Evolutionary conservation across 2,888 invertebrate species (phyloP).

Genomic region (Spodoptera picta): DNA sequence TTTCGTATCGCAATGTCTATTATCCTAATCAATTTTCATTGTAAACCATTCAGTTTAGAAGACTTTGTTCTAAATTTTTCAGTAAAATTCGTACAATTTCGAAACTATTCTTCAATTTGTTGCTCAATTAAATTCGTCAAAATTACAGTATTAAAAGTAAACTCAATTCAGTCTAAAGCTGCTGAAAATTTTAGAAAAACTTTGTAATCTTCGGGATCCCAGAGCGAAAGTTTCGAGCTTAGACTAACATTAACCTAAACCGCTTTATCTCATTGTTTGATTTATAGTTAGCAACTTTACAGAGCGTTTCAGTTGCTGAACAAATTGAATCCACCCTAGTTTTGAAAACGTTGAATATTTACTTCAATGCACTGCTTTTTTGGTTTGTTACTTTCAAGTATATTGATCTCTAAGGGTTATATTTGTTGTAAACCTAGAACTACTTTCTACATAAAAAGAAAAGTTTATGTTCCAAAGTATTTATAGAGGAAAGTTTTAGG

Average conservation of each 20-base stretch:
- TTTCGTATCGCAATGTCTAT: conserved; percentile 6
- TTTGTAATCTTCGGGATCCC: conserved; percentile 39
- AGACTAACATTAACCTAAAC: conserved; percentile 51
- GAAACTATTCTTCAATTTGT: not conserved
- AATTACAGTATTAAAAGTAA: conserved; percentile 16
- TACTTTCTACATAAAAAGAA: conserved; percentile 12
- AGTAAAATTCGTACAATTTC: not conserved
- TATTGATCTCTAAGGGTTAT: not conserved
- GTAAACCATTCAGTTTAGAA: not conserved
- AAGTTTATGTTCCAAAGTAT: conserved; percentile 18
- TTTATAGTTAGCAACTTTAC: conserved; percentile 52
- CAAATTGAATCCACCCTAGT: conserved; percentile 40
- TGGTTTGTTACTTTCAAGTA: conserved; percentile 7
- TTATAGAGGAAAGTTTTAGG: conserved; percentile 25
- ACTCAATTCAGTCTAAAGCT: conserved; percentile 17
- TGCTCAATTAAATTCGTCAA: conserved; percentile 20
- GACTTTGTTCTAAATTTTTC: not conserved
- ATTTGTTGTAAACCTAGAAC: not conserved
- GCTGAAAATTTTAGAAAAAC: conserved; percentile 28
- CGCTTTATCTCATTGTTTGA: conserved; percentile 57
- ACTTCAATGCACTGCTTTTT: conserved; percentile 18
- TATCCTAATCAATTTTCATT: not conserved
- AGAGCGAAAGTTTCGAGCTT: conserved; percentile 43
- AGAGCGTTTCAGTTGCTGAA: conserved; percentile 42
- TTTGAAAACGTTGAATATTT: conserved; percentile 22